Evolutionary conservation across 1,140 invertebrate genomes (phyloP), one percentile per base, ranked within the genome.

Genomic region (Zaprionus vittiger): DNA sequence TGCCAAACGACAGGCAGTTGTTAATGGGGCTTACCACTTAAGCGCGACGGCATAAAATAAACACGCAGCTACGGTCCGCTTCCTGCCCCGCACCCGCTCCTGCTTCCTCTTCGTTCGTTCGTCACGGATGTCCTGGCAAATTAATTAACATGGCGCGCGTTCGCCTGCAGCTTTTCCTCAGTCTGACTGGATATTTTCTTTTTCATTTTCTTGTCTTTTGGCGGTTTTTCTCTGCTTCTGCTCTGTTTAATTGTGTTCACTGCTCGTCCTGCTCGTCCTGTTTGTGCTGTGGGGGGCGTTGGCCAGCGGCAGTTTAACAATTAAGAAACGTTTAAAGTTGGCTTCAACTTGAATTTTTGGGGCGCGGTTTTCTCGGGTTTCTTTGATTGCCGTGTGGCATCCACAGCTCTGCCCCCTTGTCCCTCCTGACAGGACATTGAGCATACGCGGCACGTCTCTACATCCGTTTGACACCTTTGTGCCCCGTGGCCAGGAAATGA

Each of bases 21-120:
- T 90, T 90, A 90, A 90, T 90, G 85, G 85, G 85, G 81, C 86
- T 90, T 90, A 90, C 85, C 85, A 89, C 85, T 90, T 89, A 89
- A 89, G 85, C 85, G 85, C 79, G 81, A 85, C 86, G 85, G 85
- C 85, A 84, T 85, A 90, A 89, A 89, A 89, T 89, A 89, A 89
- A 90, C 85, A 89, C 81, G 75, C 79, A 47, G 76, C 60, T 62
- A 37, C 41, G 44, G 31, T 57, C 38, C 38, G 37, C 65, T 60
- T 52, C 63, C 68, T 52, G 38, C 49, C 17, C 14, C 38, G 24
- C 44, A 6, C 66, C 24, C n/a, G 12, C 34, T 41, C 1, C 26
- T 12, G 14, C 20, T 41, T 1, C 15, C 7, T 2, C 26, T 56
- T 41, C 31, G 9, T 14, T 2, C 12, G 37, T 15, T 63, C 59